Evolutionary conservation across 2,797 vertebrate genomes (phyloP).

Genomic region (Clarias fuscus): DNA sequence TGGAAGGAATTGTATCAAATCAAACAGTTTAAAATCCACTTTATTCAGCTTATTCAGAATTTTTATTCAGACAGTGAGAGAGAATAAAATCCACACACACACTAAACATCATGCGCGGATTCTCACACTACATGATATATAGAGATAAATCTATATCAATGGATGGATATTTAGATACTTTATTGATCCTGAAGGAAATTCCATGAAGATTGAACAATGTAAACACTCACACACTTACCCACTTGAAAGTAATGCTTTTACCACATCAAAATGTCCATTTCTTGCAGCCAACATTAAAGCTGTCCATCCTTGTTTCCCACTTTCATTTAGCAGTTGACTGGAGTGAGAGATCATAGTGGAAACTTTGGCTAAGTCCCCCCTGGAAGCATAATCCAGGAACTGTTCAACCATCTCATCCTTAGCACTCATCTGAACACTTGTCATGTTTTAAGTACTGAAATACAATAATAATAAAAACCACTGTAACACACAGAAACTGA

Average conservation of each 20-base stretch:
- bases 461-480: background rate
- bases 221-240: constrained; percentile 73
- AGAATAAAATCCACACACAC: background rate
- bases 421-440: constrained; percentile 64
- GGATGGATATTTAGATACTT: too few species aligned
- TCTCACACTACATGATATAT: too few species aligned
- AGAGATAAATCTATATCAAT: too few species aligned
- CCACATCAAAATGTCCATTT: constrained; percentile 80
- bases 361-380: constrained; percentile 76
- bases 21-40: background rate
- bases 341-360: constrained; percentile 68
- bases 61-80: background rate
- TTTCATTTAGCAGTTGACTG: constrained; percentile 76
- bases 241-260: constrained; percentile 76
- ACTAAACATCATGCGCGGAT: background rate
- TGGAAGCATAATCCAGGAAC: constrained; percentile 78
- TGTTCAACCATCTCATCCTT: constrained; percentile 72
- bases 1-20: background rate
- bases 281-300: constrained; percentile 89
- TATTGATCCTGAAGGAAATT: too few species aligned
- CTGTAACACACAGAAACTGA: background rate
- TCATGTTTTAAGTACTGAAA: constrained; percentile 62
- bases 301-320: constrained; percentile 83
- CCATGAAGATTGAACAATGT: too few species aligned
- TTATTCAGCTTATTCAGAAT: background rate